Conservation (phyloP, 2,888 invertebrate species). For the Halictus quadricinctus region DNA sequence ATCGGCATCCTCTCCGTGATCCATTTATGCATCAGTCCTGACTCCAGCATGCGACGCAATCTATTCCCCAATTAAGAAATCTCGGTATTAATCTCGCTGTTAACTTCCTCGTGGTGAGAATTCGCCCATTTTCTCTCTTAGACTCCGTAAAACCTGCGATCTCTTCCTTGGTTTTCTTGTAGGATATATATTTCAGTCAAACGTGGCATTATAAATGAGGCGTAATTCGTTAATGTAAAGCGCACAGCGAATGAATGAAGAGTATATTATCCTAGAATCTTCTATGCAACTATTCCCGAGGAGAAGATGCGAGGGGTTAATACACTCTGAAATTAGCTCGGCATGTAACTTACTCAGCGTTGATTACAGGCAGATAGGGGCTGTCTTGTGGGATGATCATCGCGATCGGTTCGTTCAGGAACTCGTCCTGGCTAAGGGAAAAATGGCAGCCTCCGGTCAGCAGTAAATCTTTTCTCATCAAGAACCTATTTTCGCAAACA, state of each 20-base stretch:
- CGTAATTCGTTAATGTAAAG: not conserved
- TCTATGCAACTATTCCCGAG: not conserved
- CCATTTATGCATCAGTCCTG: conserved; percentile 94
- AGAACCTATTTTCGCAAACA: conserved; percentile 50
- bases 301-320: not conserved
- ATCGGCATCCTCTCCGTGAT: conserved; percentile 89
- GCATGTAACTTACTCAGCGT: conserved; percentile 87
- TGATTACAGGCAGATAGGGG: conserved; percentile 90
- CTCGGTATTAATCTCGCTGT: not conserved
- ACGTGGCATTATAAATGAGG: not conserved
- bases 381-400: conserved; percentile 89
- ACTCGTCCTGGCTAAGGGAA: conserved; percentile 89
- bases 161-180: not conserved
- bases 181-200: not conserved
- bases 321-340: not conserved
- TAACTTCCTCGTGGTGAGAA: not conserved
- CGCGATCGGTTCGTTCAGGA: conserved; percentile 91
- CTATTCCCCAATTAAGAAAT: conserved; percentile 81
- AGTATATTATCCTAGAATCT: not conserved
- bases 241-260: not conserved
- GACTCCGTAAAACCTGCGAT: not conserved
- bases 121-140: not conserved
- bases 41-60: conserved; percentile 91
- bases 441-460: conserved; percentile 90
- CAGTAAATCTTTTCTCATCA: conserved; percentile 83